Base-by-base conservation (phyloP, 1,140 invertebrate species). In the Arctopsyche grandis region DNA sequence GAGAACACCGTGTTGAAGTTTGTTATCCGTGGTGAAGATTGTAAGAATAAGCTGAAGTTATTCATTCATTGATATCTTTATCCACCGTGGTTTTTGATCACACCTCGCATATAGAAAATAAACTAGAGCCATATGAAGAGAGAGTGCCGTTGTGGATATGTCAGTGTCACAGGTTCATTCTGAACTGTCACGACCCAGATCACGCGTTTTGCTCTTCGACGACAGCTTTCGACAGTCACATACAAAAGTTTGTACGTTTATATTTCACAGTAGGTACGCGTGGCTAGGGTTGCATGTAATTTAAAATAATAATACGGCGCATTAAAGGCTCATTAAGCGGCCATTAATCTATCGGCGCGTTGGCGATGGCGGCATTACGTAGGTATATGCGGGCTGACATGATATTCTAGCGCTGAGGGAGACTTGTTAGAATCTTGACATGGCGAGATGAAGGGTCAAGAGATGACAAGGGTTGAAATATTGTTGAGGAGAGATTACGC, bases 391-490 rank as follows among this genome's bases (percentile, higher is more conserved):
- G 69, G 70, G 38, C 9, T 26, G 74, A 76, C 74, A 76, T 66
- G 74, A 63, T 76, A 60, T 60, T 43, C 58, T 14, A 24, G 46
- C 56, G 52, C 58, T 63, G 58, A 14, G 56, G 74, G 56, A 76
- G 74, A 76, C 74, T 76, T 76, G 74, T 76, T 76, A 63, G 58
- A 63, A 76, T 76, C 74, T 76, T 76, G 74, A 76, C 74, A 76
- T 76, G 58, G 74, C 43, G 71, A 46, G 71, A 43, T 74, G 52
- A 74, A 63, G 74, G 74, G 74, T 76, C 74, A 76, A 63, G 58
- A 76, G 74, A 76, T 76, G 74, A 76, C 74, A 76, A 76, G 74
- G 74, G 74, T 76, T 76, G 74, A 76, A 76, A 76, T 76, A 76
- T 76, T 76, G 74, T 76, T 29, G 74, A 26, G 24, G 74, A 76